Evolutionary conservation across 92 coral and sea anemone species (phyloP).

Genomic region (Phenganax marumi): DNA sequence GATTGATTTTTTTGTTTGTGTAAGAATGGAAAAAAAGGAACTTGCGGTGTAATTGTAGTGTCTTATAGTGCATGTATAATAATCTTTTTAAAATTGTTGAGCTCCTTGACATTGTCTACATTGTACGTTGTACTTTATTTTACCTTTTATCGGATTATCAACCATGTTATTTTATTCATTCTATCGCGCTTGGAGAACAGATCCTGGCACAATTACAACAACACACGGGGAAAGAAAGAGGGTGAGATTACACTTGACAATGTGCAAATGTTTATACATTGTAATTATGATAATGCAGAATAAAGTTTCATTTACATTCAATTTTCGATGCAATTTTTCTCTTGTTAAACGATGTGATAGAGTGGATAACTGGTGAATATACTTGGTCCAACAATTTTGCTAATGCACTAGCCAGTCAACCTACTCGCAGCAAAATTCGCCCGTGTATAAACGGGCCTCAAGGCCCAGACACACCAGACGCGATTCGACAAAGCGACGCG

Average conservation of each 20-base stretch:
- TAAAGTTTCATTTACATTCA: background rate
- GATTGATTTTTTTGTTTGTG: too few relatives aligned
- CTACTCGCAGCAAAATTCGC: too few relatives aligned
- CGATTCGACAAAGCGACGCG: too few relatives aligned
- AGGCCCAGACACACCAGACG: too few relatives aligned
- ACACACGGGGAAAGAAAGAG: slow-evolving; percentile 74
- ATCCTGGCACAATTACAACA: slow-evolving; percentile 76
- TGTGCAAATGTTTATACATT: too few relatives aligned
- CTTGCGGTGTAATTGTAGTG: background rate
- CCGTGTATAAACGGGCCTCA: too few relatives aligned
- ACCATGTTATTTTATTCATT: slow-evolving; percentile 83
- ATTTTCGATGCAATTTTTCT: too few relatives aligned
- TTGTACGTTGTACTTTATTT: slow-evolving; percentile 57
- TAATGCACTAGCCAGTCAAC: too few relatives aligned
- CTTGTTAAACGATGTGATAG: too few relatives aligned
- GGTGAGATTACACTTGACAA: slow-evolving; percentile 48
- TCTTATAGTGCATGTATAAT: background rate
- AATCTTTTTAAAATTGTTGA: background rate
- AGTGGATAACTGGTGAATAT: too few relatives aligned
- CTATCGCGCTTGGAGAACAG: slow-evolving; percentile 81
- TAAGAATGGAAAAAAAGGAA: background rate
- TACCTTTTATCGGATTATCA: slow-evolving; percentile 69
- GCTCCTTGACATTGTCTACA: slow-evolving; percentile 70
- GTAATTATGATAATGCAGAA: background rate
- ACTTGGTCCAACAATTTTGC: too few relatives aligned